Percentiles rank a stretch among this genome's conserved stretches.
phyloP scores from a whole-genome alignment of 2,797 vertebrate genomes.

The Halcyon badia region DNA sequence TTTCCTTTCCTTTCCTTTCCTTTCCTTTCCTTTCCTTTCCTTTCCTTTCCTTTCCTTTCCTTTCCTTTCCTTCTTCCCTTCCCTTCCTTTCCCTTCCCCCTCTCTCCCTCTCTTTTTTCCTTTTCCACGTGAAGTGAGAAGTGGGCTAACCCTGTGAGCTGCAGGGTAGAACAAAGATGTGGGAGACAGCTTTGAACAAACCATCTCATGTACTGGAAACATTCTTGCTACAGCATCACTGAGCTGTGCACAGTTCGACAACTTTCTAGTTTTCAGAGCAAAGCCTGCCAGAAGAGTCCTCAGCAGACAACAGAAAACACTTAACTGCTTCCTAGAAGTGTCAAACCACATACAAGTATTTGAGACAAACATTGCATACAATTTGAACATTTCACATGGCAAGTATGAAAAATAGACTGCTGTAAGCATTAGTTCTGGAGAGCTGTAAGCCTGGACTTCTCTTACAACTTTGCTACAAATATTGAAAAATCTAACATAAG shows the following conservation, averaged over 20 bases:
- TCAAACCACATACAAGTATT: neutral
- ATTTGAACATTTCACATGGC: neutral
- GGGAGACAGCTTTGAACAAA: neutral
- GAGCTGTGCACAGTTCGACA: neutral
- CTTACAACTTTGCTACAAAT: neutral
- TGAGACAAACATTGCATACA: neutral
- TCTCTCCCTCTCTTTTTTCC: too few relatives aligned
- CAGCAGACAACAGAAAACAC: neutral
- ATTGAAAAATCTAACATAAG: neutral
- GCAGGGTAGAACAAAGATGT: neutral
- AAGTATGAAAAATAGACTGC: neutral
- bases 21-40: neutral
- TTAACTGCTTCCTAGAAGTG: neutral
- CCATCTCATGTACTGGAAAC: neutral
- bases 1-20: too few relatives aligned
- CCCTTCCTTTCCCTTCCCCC: too few relatives aligned
- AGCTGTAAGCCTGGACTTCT: neutral
- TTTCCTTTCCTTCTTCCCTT: too few relatives aligned
- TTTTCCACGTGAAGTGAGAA: rapidly evolving
- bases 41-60: too few relatives aligned
- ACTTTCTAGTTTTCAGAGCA: neutral
- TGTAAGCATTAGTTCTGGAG: neutral
- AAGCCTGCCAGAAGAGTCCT: neutral
- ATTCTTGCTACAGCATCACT: neutral
- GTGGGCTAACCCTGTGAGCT: neutral